phyloP scores from a whole-genome alignment of 1,140 invertebrate species.

The Ylistrum balloti region DNA sequence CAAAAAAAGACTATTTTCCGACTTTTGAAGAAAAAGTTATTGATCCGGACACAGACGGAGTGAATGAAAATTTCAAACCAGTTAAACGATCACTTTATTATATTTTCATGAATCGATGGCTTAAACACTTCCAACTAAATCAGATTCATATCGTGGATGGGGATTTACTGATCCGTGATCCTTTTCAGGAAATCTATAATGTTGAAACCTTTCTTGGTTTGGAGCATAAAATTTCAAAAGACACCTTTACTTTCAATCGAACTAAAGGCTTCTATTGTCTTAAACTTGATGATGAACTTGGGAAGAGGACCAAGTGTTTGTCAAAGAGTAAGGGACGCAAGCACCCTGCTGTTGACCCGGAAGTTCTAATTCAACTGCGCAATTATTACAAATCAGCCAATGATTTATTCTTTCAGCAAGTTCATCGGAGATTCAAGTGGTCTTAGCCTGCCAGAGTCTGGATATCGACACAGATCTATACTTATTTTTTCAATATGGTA shows the following conservation, averaged over 20 bases:
- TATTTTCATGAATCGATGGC: slow-evolving; percentile 91
- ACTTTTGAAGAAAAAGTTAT: slow-evolving; percentile 68
- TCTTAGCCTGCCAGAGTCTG: slow-evolving; percentile 45
- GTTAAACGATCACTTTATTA: slow-evolving; percentile 92
- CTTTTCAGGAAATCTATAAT: slow-evolving; percentile 90
- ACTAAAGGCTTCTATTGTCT: slow-evolving; percentile 81
- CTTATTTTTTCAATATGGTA: background rate
- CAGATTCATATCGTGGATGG: slow-evolving; percentile 93
- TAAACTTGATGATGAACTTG: slow-evolving; percentile 79
- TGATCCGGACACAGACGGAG: slow-evolving; percentile 51
- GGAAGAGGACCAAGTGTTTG: slow-evolving; percentile 77
- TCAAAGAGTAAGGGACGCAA: slow-evolving; percentile 81
- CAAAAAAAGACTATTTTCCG: slow-evolving; percentile 60
- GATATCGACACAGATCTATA: background rate
- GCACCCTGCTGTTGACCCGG: slow-evolving; percentile 79
- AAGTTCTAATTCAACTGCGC: slow-evolving; percentile 78
- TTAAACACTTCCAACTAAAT: slow-evolving; percentile 89
- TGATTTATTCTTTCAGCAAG: slow-evolving; percentile 76
- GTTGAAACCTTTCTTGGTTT: slow-evolving; percentile 93
- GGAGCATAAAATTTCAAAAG: slow-evolving; percentile 91
- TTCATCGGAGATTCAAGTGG: slow-evolving; percentile 70
- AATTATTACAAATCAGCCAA: slow-evolving; percentile 81
- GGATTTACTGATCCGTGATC: slow-evolving; percentile 91
- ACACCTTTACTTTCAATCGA: slow-evolving; percentile 84
- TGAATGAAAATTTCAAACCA: slow-evolving; percentile 81